A percentile compares a stretch with the other conserved stretches of the same genome.
These are phyloP conservation scores for Amblyopsis hoosieri DNA, from an alignment of 2,797 vertebrate species.

Conservation along the genomic window DNA sequence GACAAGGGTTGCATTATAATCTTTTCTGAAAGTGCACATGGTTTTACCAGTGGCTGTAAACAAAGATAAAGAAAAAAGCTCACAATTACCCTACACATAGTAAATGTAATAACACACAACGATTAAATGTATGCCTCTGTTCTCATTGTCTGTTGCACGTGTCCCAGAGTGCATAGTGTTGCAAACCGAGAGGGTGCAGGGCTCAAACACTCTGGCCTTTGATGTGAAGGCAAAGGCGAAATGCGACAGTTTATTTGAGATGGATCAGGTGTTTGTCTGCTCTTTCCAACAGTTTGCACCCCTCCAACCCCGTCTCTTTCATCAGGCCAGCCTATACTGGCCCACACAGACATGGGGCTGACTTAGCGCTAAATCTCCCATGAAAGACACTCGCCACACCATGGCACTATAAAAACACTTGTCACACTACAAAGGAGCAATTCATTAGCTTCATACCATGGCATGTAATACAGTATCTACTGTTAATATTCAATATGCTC, in stretches of 20 bases:
- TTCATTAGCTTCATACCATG: constrained; percentile 19
- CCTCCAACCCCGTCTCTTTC: constrained; percentile 55
- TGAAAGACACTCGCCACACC: constrained; percentile 66
- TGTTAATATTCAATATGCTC: too few relatives aligned
- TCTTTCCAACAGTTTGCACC: constrained; percentile 81
- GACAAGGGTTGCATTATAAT: too few relatives aligned
- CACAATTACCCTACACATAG: too few relatives aligned
- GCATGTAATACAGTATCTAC: too few relatives aligned
- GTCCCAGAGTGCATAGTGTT: constrained; percentile 27
- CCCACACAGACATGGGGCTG: constrained; percentile 64
- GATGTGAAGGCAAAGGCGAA: constrained; percentile 61
- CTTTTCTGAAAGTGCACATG: too few relatives aligned
- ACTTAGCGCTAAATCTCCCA: constrained; percentile 69
- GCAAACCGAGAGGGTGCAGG: constrained; percentile 58
- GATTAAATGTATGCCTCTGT: too few relatives aligned
- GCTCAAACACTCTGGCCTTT: constrained; percentile 69
- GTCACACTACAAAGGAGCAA: constrained; percentile 29
- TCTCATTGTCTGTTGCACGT: too few relatives aligned
- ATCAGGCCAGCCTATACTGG: constrained; percentile 53
- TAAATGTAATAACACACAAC: too few relatives aligned
- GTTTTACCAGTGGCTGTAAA: too few relatives aligned
- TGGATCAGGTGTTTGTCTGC: constrained; percentile 86
- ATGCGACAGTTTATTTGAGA: constrained; percentile 81
- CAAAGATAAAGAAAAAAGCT: too few relatives aligned
- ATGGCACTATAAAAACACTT: constrained; percentile 32